phyloP scores from a whole-genome alignment of 2,888 invertebrate genomes.

The Scelioninae gen. 1 region DNA sequence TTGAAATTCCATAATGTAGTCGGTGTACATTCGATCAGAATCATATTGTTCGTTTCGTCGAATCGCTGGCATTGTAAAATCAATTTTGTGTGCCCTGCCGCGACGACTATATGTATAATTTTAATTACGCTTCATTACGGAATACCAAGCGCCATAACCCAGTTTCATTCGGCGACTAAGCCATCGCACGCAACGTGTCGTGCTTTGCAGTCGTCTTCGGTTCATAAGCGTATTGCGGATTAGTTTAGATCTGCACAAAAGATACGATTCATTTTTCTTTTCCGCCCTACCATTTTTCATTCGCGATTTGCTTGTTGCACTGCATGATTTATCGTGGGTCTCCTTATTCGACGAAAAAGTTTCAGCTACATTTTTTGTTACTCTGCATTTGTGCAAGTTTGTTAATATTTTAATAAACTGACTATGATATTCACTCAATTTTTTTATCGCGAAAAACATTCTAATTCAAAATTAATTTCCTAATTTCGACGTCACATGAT shows the following conservation, averaged over 20 bases:
- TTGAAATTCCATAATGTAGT: conserved; percentile 25
- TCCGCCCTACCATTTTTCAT: conserved; percentile 37
- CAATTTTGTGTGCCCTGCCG: conserved; percentile 42
- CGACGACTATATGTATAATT: conserved; percentile 66
- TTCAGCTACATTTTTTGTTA: conserved; percentile 1
- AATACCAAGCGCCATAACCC: conserved; percentile 77
- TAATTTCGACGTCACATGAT: no score
- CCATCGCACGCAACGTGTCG: conserved; percentile 80
- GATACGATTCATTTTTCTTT: conserved; percentile 59
- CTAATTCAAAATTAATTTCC: no score
- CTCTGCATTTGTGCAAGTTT: no score
- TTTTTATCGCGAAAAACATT: no score
- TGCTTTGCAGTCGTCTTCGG: conserved; percentile 76
- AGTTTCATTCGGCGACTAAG: conserved; percentile 73
- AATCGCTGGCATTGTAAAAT: conserved; percentile 49
- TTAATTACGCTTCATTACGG: conserved; percentile 75
- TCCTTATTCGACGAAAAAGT: conserved; percentile 12
- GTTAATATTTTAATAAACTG: no score
- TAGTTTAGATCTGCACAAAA: conserved; percentile 50
- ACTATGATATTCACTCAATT: no score
- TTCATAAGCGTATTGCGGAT: conserved; percentile 62
- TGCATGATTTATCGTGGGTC: conserved; percentile 34
- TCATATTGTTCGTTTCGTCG: conserved; percentile 12
- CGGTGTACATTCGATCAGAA: conserved; percentile 2
- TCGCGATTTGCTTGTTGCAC: conserved; percentile 48